These are phyloP conservation scores for Steinernema scapterisci DNA, from an alignment of 2,888 invertebrate species.

Conservation along the genomic window DNA sequence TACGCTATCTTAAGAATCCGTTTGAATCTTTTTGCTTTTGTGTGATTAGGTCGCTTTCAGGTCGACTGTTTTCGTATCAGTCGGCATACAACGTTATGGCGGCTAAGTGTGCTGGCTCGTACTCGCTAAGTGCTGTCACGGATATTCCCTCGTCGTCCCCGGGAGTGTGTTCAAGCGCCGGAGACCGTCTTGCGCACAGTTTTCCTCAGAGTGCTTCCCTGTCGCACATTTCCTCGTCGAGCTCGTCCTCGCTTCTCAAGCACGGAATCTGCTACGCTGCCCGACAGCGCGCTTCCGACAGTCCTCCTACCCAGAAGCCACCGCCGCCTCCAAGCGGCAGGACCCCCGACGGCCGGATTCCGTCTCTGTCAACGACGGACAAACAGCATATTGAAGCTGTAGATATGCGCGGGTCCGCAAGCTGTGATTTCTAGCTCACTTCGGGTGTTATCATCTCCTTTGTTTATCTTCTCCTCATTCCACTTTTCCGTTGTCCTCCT, in stretches of 20 bases:
- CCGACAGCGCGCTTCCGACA: constrained; percentile 22
- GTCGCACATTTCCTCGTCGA: constrained; percentile 24
- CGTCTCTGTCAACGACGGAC: constrained; percentile 13
- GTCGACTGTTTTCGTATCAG: constrained; percentile 40
- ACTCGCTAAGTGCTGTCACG: constrained; percentile 40
- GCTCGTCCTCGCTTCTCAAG: constrained; percentile 23
- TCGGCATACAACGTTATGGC: constrained; percentile 50
- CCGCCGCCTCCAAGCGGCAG: constrained; percentile 29
- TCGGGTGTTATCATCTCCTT: constrained; percentile 27
- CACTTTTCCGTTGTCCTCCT: neutral
- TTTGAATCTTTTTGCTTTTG: constrained; percentile 28
- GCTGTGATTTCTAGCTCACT: constrained; percentile 28
- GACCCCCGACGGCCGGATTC: neutral
- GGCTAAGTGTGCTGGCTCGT: constrained; percentile 54
- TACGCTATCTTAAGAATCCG: neutral
- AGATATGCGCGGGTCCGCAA: constrained; percentile 28
- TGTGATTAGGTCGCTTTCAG: constrained; percentile 31
- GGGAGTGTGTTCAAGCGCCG: constrained; percentile 23
- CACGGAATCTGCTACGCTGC: constrained; percentile 28
- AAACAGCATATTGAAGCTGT: neutral
- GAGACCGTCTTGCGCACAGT: constrained; percentile 12
- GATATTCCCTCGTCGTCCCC: constrained; percentile 13
- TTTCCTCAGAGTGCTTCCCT: constrained; percentile 29
- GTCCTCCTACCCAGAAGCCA: constrained; percentile 36
- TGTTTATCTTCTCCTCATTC: constrained; percentile 29